A percentile compares a stretch with the other conserved stretches of the same genome.
Conservation (phyloP, 2,113 vertebrate genomes). For the Trematomus loennbergii region DNA sequence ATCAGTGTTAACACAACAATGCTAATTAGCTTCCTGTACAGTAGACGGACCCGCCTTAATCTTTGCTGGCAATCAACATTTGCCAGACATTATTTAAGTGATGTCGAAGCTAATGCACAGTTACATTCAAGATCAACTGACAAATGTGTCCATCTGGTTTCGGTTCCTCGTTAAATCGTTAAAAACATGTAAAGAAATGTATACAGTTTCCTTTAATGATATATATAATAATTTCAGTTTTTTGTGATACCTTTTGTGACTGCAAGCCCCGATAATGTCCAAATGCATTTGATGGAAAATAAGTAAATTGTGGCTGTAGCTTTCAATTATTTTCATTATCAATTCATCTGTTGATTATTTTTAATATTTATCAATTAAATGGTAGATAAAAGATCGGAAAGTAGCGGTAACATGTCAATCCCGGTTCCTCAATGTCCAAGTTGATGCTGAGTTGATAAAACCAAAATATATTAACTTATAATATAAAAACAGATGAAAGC, state of each 20-base stretch:
- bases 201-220: background rate
- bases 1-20: slow-evolving; percentile 52
- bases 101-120: background rate
- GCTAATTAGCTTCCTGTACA: slow-evolving; percentile 60
- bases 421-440: too few species aligned
- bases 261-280: background rate
- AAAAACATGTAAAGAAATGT: background rate
- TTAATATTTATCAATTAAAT: too few species aligned
- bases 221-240: background rate
- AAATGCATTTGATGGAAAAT: background rate
- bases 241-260: background rate
- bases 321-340: too few species aligned
- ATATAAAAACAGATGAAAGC: too few species aligned
- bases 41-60: slow-evolving; percentile 37
- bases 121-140: slow-evolving; percentile 11
- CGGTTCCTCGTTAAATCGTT: slow-evolving; percentile 8
- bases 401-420: too few species aligned
- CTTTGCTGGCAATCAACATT: slow-evolving; percentile 48
- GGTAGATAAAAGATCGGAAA: too few species aligned
- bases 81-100: slow-evolving; percentile 34
- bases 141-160: slow-evolving; percentile 8
- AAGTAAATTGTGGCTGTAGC: too few species aligned
- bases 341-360: too few species aligned
- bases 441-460: too few species aligned
- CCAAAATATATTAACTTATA: too few species aligned